A percentile compares a stretch with the other conserved stretches of the same genome.
Evolutionary conservation across 2,888 invertebrate species (phyloP).

Genomic region (Andrena fulva): DNA sequence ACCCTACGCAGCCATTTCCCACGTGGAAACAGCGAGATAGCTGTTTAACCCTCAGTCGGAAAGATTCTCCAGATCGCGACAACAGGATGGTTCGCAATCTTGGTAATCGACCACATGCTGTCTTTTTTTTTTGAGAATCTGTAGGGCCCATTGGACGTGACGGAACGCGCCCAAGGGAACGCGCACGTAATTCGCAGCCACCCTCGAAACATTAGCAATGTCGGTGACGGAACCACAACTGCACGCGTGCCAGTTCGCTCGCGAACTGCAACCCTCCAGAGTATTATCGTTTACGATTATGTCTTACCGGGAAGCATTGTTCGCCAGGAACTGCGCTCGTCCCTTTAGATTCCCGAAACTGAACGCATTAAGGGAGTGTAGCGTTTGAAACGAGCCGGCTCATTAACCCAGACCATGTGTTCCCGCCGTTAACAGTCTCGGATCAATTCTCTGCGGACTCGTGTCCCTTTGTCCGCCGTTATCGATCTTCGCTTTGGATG

Average conservation of each 20-base stretch:
- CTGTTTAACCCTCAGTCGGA: too few relatives aligned
- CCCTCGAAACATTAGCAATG: background rate
- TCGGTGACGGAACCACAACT: background rate
- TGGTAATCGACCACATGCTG: too few relatives aligned
- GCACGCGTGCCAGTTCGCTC: conserved; percentile 8
- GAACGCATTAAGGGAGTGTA: conserved; percentile 47
- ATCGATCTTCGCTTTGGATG: background rate
- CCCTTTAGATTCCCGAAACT: conserved; percentile 5
- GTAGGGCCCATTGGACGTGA: background rate
- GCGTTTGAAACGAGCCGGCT: conserved; percentile 33
- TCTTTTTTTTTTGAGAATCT: background rate
- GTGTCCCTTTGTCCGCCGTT: background rate
- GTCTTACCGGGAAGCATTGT: conserved; percentile 30
- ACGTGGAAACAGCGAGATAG: too few relatives aligned
- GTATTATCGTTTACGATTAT: conserved; percentile 57
- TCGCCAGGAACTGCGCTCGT: background rate
- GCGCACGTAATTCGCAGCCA: background rate
- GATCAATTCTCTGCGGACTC: background rate
- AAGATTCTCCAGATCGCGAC: too few relatives aligned
- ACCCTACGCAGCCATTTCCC: too few relatives aligned
- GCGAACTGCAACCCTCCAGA: background rate
- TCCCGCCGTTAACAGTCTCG: conserved; percentile 6
- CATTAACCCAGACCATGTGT: conserved; percentile 16
- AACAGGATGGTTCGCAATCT: too few relatives aligned
- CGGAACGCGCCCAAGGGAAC: conserved; percentile 11